Conservation (phyloP, 2,888 invertebrate species). For the Napeogenes sylphis region DNA sequence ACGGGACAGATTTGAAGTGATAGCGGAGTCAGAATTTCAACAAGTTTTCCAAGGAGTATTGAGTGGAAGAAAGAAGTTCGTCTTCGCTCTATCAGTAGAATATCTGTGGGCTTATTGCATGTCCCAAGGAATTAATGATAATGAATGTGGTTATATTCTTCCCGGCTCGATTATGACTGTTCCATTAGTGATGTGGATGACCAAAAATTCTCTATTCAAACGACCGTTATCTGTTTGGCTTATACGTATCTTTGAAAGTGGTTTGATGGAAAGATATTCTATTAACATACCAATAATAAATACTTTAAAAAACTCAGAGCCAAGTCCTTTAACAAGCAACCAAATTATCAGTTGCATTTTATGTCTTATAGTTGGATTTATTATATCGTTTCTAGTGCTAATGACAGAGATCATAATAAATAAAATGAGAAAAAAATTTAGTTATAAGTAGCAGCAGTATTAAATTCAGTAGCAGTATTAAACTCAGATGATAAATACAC, state of each 20-base stretch:
- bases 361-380: constrained; percentile 47
- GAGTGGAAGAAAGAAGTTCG: constrained; percentile 48
- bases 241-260: constrained; percentile 54
- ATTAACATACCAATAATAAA: constrained; percentile 36
- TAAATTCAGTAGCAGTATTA: too few relatives aligned
- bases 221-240: constrained; percentile 47
- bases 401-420: constrained; percentile 44
- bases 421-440: constrained; percentile 29
- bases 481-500: too few relatives aligned
- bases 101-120: constrained; percentile 55
- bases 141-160: constrained; percentile 56
- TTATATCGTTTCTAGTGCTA: constrained; percentile 45
- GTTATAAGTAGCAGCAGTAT: too few relatives aligned
- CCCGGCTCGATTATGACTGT: constrained; percentile 58
- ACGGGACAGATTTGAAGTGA: constrained; percentile 45
- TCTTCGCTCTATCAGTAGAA: constrained; percentile 56
- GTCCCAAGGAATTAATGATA: constrained; percentile 48
- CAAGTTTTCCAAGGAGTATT: constrained; percentile 48
- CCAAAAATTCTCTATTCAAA: constrained; percentile 50
- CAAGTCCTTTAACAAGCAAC: constrained; percentile 47
- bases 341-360: constrained; percentile 54
- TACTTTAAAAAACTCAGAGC: constrained; percentile 39
- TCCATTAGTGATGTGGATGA: constrained; percentile 60
- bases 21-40: constrained; percentile 52
- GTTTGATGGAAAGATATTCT: constrained; percentile 47